Evolutionary conservation across 2,888 invertebrate genomes (phyloP).

Genomic region (Eledone cirrhosa): DNA sequence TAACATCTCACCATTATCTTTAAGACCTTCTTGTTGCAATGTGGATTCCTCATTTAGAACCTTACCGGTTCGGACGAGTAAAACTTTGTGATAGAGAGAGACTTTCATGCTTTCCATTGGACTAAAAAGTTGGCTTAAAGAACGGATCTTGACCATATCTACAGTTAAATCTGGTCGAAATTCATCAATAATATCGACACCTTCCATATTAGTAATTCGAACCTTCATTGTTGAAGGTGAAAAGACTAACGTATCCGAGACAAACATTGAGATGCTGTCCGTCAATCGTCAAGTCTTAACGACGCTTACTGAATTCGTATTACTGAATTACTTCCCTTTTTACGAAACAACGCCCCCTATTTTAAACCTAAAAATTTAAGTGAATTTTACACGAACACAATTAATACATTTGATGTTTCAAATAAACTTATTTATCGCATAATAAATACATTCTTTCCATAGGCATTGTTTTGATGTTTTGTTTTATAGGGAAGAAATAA

Average conservation of each 20-base stretch:
- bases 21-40: constrained; percentile 61
- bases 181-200: constrained; percentile 59
- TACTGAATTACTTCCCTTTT: constrained; percentile 9
- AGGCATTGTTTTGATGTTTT: too few species aligned
- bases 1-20: constrained; percentile 62
- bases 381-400: too few species aligned
- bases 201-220: constrained; percentile 64
- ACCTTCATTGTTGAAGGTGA: constrained; percentile 61
- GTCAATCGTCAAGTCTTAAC: not conserved
- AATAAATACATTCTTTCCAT: too few species aligned
- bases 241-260: constrained; percentile 63
- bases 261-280: constrained; percentile 58
- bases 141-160: constrained; percentile 66
- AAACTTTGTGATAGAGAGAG: constrained; percentile 65
- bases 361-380: too few species aligned
- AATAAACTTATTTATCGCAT: too few species aligned
- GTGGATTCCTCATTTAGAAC: constrained; percentile 65
- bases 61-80: constrained; percentile 63
- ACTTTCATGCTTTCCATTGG: constrained; percentile 63
- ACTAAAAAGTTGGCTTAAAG: constrained; percentile 65
- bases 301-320: not conserved
- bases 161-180: constrained; percentile 62
- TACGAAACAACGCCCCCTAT: constrained; percentile 9
- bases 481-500: too few species aligned
- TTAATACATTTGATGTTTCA: too few species aligned